These are phyloP conservation scores for Lamprotornis superbus DNA, from an alignment of 2,113 vertebrate species.

Conservation along the genomic window DNA sequence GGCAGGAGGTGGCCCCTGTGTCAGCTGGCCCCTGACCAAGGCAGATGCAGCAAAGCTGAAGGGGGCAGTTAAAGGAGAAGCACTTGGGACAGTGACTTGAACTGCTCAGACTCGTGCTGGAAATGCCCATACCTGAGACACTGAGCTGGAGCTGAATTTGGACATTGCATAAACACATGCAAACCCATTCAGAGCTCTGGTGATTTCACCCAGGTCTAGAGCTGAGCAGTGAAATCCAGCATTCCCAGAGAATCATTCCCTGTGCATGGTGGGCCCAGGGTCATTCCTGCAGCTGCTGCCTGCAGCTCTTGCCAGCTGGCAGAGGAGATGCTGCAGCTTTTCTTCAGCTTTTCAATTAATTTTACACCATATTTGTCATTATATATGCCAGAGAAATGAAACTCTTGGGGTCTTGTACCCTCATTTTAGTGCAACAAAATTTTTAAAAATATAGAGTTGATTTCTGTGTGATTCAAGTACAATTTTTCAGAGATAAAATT, in stretches of 20 bases:
- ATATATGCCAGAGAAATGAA: neutral
- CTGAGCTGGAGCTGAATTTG: neutral
- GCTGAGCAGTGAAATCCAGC: neutral
- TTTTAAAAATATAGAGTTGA: neutral
- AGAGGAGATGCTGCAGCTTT: neutral
- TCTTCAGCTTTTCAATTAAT: neutral
- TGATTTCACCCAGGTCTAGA: neutral
- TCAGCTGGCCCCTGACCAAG: neutral
- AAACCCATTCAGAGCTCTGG: neutral
- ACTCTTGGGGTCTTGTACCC: neutral
- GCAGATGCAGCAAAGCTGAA: slow-evolving; percentile 36
- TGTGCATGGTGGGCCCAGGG: neutral
- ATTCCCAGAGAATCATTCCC: neutral
- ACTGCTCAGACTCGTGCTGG: neutral
- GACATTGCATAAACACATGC: neutral
- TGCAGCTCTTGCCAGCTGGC: neutral
- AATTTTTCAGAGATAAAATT: neutral
- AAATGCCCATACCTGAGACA: neutral
- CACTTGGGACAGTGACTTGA: neutral
- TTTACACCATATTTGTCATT: neutral
- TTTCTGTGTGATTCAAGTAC: slow-evolving; percentile 33
- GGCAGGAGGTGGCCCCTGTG: slow-evolving; percentile 16
- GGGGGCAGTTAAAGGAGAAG: neutral
- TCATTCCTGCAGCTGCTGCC: neutral
- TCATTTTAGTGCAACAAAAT: slow-evolving; percentile 47